phyloP scores from a whole-genome alignment of 2,888 invertebrate genomes.

The Acronicta aceris region DNA sequence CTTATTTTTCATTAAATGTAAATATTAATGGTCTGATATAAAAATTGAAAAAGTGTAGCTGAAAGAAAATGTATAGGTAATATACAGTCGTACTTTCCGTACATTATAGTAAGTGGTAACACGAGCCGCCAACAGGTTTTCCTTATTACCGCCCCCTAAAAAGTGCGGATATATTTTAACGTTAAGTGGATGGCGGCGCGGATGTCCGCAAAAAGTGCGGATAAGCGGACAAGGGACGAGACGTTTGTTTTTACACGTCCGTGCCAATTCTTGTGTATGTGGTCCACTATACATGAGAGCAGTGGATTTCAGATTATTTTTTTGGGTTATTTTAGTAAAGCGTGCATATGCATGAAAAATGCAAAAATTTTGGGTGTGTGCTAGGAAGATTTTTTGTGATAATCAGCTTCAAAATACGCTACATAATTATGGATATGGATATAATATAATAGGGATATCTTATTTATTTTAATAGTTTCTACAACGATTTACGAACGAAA shows the following conservation, averaged over 20 bases:
- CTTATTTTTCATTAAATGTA: no score
- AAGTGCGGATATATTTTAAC: constrained; percentile 61
- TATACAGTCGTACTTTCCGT: neutral
- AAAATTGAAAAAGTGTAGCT: neutral
- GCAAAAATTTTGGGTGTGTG: no score
- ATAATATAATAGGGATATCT: no score
- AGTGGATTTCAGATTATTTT: constrained; percentile 17
- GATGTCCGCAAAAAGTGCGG: constrained; percentile 67
- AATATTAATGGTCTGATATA: neutral
- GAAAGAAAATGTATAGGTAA: neutral
- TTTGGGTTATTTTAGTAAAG: no score
- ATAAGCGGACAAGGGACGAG: constrained; percentile 64
- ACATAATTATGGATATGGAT: no score
- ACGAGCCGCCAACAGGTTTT: constrained; percentile 51
- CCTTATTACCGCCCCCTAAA: constrained; percentile 46
- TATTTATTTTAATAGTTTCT: no score
- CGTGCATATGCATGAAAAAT: no score
- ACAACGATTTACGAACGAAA: no score
- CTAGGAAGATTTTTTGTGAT: no score
- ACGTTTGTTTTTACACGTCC: constrained; percentile 77
- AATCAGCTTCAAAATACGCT: no score
- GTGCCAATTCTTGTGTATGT: constrained; percentile 66
- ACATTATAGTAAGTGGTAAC: constrained; percentile 43
- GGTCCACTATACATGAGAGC: constrained; percentile 55
- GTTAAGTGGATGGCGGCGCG: constrained; percentile 74